Base-by-base conservation (phyloP, 2,888 invertebrate species). In the Prosapia bicincta region DNA sequence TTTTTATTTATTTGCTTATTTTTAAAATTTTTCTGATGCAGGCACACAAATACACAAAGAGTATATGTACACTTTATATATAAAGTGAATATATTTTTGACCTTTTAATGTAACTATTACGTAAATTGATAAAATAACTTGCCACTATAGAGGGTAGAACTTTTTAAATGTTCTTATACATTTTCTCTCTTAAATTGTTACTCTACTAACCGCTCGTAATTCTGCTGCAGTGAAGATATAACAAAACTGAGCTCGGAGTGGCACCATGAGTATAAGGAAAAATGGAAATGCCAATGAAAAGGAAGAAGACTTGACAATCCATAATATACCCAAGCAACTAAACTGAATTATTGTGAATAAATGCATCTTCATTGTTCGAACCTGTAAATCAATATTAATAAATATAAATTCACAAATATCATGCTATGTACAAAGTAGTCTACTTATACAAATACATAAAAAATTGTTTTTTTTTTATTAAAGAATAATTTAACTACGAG, bases 271-370 rank as follows among this genome's bases (percentile, higher is more conserved):
- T 78, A 97, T 91, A 70, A 99, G 89, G 85, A 98, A 95, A 87
- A 99, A 97, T 2, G 98, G 98, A 84, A 98, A 93, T 20, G 95
- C 94, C 77, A 98, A 88, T 0, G 98, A 96, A 78, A 95, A 92
- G 72, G 89, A 89, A 2, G 97, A 95, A 23, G 95, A 95, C 86
- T 98, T 98, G 24, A 98, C 94, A 10, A 90, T 88, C 93, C 97
- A 97, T 74, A 98, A 87, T 25, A 94, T 80, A 0, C 88, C 89
- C 81, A 98, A 88, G 82, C 95, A 93, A 1, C 90, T 83, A 74
- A 95, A 85, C 86, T 98, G 98, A 79, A 97, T 90, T 66, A 91
- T 83, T 0, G 98, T 99, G 87, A 92, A 97, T 79, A 95, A 83
- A 86, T 98, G 95, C 97, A 98, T 95, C 86, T 95, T 95, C 85